phyloP scores from a whole-genome alignment of 2,888 invertebrate species.

The Mythimna pallens region DNA sequence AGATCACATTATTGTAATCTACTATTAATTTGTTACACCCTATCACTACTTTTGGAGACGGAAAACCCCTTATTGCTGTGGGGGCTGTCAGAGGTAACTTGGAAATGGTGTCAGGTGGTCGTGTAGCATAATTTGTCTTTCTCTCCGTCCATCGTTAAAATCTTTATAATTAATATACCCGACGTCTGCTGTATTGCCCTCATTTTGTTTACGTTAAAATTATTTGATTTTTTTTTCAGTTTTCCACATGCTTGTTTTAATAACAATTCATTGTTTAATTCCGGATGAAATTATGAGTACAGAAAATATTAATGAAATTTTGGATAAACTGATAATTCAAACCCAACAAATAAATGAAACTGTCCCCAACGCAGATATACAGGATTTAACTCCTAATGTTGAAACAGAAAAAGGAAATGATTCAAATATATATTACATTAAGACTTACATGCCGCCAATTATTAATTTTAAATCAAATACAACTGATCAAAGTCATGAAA shows the following conservation, averaged over 20 bases:
- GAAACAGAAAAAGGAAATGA: constrained; percentile 57
- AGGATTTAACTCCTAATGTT: constrained; percentile 22
- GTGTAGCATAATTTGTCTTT: background rate
- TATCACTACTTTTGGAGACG: constrained; percentile 1
- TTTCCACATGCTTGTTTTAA: constrained; percentile 21
- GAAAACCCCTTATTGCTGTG: background rate
- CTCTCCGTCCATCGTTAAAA: background rate
- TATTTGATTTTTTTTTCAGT: constrained; percentile 32
- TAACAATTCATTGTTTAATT: constrained; percentile 14
- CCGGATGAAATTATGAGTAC: constrained; percentile 40
- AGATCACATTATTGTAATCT: constrained; percentile 61
- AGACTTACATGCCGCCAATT: constrained; percentile 46
- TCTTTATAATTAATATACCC: background rate
- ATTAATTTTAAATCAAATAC: constrained; percentile 41
- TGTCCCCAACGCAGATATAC: constrained; percentile 18
- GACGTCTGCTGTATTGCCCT: background rate
- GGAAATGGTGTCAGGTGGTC: background rate
- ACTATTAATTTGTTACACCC: constrained; percentile 10
- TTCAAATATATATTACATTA: constrained; percentile 69
- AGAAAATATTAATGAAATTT: constrained; percentile 63
- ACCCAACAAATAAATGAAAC: constrained; percentile 43
- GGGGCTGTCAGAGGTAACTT: background rate
- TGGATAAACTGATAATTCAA: constrained; percentile 67
- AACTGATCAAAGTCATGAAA: constrained; percentile 32
- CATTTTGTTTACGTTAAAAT: background rate